Evolutionary conservation across 2,888 invertebrate species (phyloP).

Genomic region (Dryocosmus kuriphilus): DNA sequence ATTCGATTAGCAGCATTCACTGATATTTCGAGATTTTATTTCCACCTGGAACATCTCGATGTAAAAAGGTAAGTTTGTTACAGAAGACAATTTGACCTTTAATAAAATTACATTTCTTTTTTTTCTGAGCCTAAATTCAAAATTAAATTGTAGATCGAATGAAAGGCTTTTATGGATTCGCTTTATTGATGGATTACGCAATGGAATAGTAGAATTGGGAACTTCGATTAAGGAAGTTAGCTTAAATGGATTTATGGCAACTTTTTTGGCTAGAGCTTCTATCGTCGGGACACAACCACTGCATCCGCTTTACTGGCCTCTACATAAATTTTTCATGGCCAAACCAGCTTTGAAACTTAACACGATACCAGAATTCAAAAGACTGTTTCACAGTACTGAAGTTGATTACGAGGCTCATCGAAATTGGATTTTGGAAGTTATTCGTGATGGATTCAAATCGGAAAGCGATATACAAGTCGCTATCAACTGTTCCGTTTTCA

Average conservation of each 20-base stretch:
- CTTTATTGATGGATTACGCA: slow-evolving; percentile 84
- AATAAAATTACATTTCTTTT: slow-evolving; percentile 16
- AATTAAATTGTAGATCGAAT: slow-evolving; percentile 78
- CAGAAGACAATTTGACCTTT: slow-evolving; percentile 1
- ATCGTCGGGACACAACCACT: slow-evolving; percentile 87
- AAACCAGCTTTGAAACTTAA: slow-evolving; percentile 88
- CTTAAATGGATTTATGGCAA: slow-evolving; percentile 82
- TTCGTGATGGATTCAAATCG: slow-evolving; percentile 87
- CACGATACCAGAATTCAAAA: slow-evolving; percentile 92
- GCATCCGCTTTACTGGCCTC: slow-evolving; percentile 86
- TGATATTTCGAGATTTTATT: slow-evolving; percentile 85
- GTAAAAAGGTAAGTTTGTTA: slow-evolving; percentile 80
- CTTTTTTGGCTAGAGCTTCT: slow-evolving; percentile 86
- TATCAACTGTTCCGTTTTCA: slow-evolving; percentile 86
- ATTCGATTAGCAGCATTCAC: slow-evolving; percentile 87
- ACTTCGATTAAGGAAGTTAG: slow-evolving; percentile 62
- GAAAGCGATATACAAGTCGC: slow-evolving; percentile 87
- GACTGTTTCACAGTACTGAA: slow-evolving; percentile 89
- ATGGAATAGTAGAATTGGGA: slow-evolving; percentile 79
- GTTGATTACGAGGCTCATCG: slow-evolving; percentile 84
- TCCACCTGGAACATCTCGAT: slow-evolving; percentile 82
- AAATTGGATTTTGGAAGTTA: slow-evolving; percentile 87
- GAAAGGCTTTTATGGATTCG: slow-evolving; percentile 84
- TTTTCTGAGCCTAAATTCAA: not conserved
- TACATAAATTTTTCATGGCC: slow-evolving; percentile 88